These are phyloP conservation scores for Lasioglossum villosulum DNA, from an alignment of 2,888 invertebrate species.

Conservation along the genomic window DNA sequence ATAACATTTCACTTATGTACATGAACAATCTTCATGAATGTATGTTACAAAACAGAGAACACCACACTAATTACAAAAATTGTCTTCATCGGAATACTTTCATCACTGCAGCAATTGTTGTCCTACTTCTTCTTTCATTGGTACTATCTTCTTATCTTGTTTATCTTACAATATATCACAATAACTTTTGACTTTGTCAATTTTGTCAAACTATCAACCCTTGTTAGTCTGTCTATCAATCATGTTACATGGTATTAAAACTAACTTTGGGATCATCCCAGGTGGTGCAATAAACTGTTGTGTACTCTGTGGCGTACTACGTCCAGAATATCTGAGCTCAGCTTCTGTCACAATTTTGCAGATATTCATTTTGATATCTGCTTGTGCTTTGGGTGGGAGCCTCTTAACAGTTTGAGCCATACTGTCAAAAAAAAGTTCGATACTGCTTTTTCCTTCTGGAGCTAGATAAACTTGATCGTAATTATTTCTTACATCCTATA, in stretches of 20 bases:
- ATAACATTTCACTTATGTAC: conserved; percentile 36
- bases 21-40: neutral
- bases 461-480: conserved; percentile 57
- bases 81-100: conserved; percentile 2
- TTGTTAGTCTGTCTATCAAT: conserved; percentile 76
- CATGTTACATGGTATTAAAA: conserved; percentile 82
- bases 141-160: neutral
- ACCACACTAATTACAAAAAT: conserved; percentile 28
- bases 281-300: conserved; percentile 76
- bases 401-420: conserved; percentile 80
- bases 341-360: conserved; percentile 80
- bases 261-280: conserved; percentile 81
- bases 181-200: neutral
- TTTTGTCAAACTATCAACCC: conserved; percentile 52
- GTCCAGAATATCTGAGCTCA: conserved; percentile 73
- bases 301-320: conserved; percentile 64
- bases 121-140: neutral
- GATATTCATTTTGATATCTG: conserved; percentile 81
- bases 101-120: neutral
- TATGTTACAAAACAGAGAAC: conserved; percentile 33
- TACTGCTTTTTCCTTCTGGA: conserved; percentile 71
- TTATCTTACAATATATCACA: conserved; percentile 21
- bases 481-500: conserved; percentile 50
- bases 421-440: conserved; percentile 81
- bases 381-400: conserved; percentile 79